phyloP scores from a whole-genome alignment of 1,140 invertebrate species.

The Apis laboriosa region DNA sequence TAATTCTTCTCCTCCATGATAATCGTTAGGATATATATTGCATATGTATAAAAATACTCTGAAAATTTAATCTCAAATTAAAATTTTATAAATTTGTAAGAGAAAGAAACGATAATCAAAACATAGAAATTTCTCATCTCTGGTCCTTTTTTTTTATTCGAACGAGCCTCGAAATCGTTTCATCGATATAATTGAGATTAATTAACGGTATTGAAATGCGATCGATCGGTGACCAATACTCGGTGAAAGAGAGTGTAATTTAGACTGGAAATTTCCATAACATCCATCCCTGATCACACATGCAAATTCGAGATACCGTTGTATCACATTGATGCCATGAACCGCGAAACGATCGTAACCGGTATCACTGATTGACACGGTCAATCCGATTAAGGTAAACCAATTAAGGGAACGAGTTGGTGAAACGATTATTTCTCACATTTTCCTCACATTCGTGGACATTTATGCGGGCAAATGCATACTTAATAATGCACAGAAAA shows the following conservation, averaged over 20 bases:
- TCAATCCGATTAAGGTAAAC: constrained; percentile 17
- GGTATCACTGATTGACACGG: constrained; percentile 4
- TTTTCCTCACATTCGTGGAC: not conserved
- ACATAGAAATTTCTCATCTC: not conserved
- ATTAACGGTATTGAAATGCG: constrained; percentile 7
- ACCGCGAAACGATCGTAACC: constrained; percentile 14
- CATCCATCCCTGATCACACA: constrained; percentile 4
- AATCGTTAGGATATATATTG: too few species aligned
- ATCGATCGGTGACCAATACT: not conserved
- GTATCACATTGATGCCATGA: not conserved
- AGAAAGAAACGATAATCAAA: too few species aligned
- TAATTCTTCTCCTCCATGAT: too few species aligned
- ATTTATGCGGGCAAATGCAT: too few species aligned
- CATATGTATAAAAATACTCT: too few species aligned
- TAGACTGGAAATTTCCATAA: constrained; percentile 28
- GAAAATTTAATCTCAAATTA: too few species aligned
- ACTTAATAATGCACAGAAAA: not conserved
- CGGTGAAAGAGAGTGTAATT: not conserved
- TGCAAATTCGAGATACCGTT: constrained; percentile 29
- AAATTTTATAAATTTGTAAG: too few species aligned
- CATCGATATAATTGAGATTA: not conserved
- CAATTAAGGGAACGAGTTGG: constrained; percentile 29
- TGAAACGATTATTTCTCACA: constrained; percentile 5
- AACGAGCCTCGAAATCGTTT: not conserved
- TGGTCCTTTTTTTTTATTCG: too few species aligned